Conservation (phyloP, 2,113 vertebrate genomes). For the Notechis scutatus region DNA sequence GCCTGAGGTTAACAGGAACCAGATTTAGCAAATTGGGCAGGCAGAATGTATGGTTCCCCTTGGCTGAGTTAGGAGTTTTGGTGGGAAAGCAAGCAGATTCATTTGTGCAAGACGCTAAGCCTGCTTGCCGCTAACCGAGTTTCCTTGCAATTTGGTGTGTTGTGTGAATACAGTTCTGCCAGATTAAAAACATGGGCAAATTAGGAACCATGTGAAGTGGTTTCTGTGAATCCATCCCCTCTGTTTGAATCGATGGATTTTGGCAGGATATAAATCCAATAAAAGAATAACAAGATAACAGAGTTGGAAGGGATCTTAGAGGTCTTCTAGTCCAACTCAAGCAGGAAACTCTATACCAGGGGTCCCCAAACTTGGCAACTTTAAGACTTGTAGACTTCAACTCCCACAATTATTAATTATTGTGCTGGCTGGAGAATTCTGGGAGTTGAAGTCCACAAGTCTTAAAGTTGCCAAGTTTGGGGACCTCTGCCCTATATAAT, state of each 20-base stretch:
- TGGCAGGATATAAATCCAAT: background rate
- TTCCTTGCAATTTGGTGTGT: background rate
- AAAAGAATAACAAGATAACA: background rate
- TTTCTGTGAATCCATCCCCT: background rate
- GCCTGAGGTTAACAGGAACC: background rate
- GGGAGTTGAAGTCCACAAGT: too few relatives aligned
- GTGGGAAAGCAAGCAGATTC: background rate
- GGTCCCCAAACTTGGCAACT: too few relatives aligned
- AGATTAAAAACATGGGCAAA: background rate
- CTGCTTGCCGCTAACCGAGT: background rate
- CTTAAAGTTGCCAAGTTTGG: too few relatives aligned
- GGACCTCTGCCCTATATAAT: background rate
- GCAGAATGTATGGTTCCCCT: background rate
- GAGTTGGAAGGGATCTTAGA: background rate
- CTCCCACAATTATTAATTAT: too few relatives aligned
- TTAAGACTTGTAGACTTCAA: too few relatives aligned
- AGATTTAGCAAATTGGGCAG: background rate
- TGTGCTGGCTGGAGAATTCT: too few relatives aligned
- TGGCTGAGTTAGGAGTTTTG: background rate
- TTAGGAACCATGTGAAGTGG: background rate
- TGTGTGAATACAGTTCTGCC: background rate
- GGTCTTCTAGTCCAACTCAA: background rate
- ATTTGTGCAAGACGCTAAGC: background rate
- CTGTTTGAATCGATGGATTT: background rate
- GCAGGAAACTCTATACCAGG: background rate